Percentiles rank a stretch among this genome's conserved stretches.
Evolutionary conservation across 2,113 vertebrate species (phyloP).

Genomic region (Rhodinocichla rosea): DNA sequence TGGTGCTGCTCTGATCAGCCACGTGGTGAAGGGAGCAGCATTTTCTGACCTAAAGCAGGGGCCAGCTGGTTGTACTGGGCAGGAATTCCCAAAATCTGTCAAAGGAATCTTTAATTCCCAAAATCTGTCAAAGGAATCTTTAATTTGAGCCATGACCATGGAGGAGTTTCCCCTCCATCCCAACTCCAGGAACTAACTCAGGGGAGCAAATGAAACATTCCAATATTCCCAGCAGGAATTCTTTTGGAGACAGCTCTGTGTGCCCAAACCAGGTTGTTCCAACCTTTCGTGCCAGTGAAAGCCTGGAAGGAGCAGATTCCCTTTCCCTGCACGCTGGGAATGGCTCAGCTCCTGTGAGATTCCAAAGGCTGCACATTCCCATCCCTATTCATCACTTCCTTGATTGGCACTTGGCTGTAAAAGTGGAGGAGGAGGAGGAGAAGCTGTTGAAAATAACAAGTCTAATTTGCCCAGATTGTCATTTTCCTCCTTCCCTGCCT

Average conservation of each 20-base stretch:
- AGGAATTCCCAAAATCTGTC: background rate
- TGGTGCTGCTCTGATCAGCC: background rate
- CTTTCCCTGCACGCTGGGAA: background rate
- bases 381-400: conserved; percentile 1
- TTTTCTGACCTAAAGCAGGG: background rate
- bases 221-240: background rate
- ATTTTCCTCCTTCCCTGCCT: background rate
- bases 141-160: background rate
- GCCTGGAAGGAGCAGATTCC: background rate
- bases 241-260: background rate
- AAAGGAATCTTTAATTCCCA: background rate
- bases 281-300: background rate
- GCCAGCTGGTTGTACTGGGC: background rate
- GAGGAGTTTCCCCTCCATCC: background rate
- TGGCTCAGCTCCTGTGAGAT: background rate
- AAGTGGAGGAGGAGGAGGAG: background rate
- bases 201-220: background rate
- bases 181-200: background rate
- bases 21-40: background rate
- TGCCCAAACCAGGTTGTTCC: background rate
- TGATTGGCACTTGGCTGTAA: conserved; percentile 41
- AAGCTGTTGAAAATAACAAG: conserved; percentile 30
- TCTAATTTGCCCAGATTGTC: conserved; percentile 26
- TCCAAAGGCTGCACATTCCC: background rate
- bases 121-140: background rate